Conservation (phyloP, 2,113 vertebrate genomes). For the Rostratula benghalensis region DNA sequence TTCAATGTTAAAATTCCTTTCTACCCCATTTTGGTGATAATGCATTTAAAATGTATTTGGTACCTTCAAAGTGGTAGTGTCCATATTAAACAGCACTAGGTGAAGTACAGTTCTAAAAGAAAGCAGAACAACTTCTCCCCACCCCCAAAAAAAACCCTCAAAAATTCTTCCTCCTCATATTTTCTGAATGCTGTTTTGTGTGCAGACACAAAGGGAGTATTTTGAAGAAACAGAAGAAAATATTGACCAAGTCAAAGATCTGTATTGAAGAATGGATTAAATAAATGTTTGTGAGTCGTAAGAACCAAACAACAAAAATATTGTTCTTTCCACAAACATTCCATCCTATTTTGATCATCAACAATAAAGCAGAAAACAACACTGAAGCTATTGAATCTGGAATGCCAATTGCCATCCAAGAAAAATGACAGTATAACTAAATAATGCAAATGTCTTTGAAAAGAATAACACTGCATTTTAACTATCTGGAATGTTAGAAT, state of each 20-base stretch:
- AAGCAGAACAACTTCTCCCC: not conserved
- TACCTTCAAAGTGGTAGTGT: not conserved
- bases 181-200: slow-evolving; percentile 51
- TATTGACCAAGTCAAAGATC: slow-evolving; percentile 72
- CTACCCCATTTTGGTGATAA: not conserved
- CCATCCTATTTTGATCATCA: slow-evolving; percentile 64
- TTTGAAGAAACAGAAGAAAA: slow-evolving; percentile 65
- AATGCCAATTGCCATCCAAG: slow-evolving; percentile 57
- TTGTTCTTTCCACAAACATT: slow-evolving; percentile 65
- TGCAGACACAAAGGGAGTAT: slow-evolving; percentile 63
- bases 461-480: no score
- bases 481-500: not conserved
- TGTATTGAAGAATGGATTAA: slow-evolving; percentile 64
- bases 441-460: slow-evolving; percentile 30
- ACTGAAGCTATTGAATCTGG: slow-evolving; percentile 60
- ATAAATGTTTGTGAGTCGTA: slow-evolving; percentile 69
- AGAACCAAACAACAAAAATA: slow-evolving; percentile 70
- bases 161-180: not conserved
- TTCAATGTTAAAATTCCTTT: not conserved
- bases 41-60: not conserved
- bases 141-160: not conserved
- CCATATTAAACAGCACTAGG: not conserved
- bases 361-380: slow-evolving; percentile 53
- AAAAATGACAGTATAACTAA: slow-evolving; percentile 47
- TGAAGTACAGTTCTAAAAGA: not conserved